Percentiles rank a stretch among this genome's conserved stretches.
Evolutionary conservation across 1,140 invertebrate genomes (phyloP).

Genomic region (Ceratina japonica): DNA sequence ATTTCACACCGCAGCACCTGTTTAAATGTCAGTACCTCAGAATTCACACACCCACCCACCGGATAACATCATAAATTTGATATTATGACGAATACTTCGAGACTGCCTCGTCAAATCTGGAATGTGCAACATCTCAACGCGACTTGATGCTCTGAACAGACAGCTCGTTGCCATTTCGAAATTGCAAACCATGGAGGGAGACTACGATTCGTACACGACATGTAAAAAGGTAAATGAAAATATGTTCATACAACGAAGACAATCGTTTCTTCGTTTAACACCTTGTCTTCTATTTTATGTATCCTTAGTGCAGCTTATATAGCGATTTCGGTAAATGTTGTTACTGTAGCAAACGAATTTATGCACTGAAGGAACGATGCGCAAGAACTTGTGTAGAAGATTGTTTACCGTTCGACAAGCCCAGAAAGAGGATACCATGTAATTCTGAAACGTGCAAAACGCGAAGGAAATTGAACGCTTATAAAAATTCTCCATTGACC

Average conservation of each 20-base stretch:
- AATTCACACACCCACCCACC: background rate
- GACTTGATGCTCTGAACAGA: conserved; percentile 55
- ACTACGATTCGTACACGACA: background rate
- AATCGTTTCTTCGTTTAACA: background rate
- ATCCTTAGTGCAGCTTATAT: conserved; percentile 3
- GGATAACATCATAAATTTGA: background rate
- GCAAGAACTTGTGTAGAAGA: conserved; percentile 3
- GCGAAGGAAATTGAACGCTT: conserved; percentile 4
- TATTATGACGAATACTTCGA: conserved; percentile 31
- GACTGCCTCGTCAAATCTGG: conserved; percentile 30
- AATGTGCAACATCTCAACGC: conserved; percentile 49
- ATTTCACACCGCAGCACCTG: background rate
- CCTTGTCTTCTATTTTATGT: background rate
- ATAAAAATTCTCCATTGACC: background rate
- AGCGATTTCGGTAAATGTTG: conserved; percentile 27
- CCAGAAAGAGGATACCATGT: conserved; percentile 8
- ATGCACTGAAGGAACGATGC: conserved; percentile 19
- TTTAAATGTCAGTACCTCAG: conserved; percentile 20
- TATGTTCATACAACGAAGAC: background rate
- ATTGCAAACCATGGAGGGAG: conserved; percentile 56
- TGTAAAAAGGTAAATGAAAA: conserved; percentile 19
- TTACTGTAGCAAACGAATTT: conserved; percentile 18
- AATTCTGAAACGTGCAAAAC: conserved; percentile 27
- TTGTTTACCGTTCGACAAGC: background rate
- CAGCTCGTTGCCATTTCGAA: conserved; percentile 54